Base-by-base conservation (phyloP, 1,140 invertebrate genomes). In the Danaus plexippus region DNA sequence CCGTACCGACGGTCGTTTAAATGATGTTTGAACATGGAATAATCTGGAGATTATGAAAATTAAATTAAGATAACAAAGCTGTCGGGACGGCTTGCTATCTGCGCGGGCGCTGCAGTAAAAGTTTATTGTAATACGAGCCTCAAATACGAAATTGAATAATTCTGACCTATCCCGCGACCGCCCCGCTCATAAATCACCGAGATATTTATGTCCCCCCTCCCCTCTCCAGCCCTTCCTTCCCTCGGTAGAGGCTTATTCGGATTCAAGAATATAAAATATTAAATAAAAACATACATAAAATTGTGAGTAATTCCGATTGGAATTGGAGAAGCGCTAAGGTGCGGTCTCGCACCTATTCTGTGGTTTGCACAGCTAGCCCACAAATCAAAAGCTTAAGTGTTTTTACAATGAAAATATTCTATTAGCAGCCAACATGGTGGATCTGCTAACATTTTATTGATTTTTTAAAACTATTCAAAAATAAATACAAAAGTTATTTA, bases 121-220 rank as follows among this genome's bases (percentile, higher is more conserved):
- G 75, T 82, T 85, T 75, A 85, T 87, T 85, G 84, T 85, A 84
- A 85, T 75, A 67, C 74, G 81, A 85, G 74, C 70, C 73, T 85
- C 82, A 81, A 87, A 87, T 85, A 87, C 80, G 81, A 85, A 87
- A 85, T 85, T 85, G 84, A 87, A 87, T 87, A 85, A 87, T 87
- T 79, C 80, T 87, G 82, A 87, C 84, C 84, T 87, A 87, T 87
- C 80, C 84, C 77, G 84, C 80, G 82, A 84, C 84, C 84, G 78
- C 80, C 75, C 77, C 69, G 72, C 60, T 73, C 80, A 77, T 87
- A 87, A 87, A 87, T 87, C 84, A 87, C 80, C 68, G 72, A 85
- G 84, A 87, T 87, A 85, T 87, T 87, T 87, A 87, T 85, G 84
- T 87, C 81, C 75, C 77, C 71, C 70, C 75, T 73, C 74, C 76